These are phyloP conservation scores for Sarotherodon lohbergeri DNA, from an alignment of 2,113 vertebrate genomes.

Conservation along the genomic window DNA sequence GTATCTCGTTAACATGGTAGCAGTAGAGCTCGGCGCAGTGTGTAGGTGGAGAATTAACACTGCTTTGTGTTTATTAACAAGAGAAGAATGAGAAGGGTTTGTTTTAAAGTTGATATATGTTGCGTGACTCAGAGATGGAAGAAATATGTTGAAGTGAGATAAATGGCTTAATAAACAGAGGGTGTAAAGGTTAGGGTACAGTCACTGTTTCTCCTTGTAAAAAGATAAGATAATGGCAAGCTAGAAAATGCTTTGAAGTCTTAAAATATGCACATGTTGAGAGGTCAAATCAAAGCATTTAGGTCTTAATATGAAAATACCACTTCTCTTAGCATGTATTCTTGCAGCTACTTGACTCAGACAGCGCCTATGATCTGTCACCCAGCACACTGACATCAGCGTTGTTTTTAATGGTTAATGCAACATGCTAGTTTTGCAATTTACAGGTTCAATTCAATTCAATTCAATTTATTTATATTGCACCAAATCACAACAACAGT, in stretches of 20 bases:
- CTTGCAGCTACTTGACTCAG: background rate
- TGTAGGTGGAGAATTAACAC: background rate
- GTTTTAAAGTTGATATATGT: background rate
- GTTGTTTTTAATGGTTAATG: background rate
- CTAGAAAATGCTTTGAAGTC: background rate
- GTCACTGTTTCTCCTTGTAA: background rate
- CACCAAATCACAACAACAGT: background rate
- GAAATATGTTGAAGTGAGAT: background rate
- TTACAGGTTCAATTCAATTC: background rate
- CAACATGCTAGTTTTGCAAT: background rate
- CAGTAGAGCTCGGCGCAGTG: background rate
- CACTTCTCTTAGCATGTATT: background rate
- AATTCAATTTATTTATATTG: no score
- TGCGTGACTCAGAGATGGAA: background rate
- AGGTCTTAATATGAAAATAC: background rate
- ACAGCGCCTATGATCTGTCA: background rate
- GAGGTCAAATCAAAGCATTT: background rate
- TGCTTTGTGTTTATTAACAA: background rate
- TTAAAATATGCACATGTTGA: background rate
- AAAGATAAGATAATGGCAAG: background rate
- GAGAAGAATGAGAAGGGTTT: background rate
- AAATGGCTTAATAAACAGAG: background rate
- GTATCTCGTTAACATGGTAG: constrained; percentile 25
- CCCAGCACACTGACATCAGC: background rate
- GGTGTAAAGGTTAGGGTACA: background rate